phyloP scores from a whole-genome alignment of 2,888 invertebrate species.

The Blera fallax region DNA sequence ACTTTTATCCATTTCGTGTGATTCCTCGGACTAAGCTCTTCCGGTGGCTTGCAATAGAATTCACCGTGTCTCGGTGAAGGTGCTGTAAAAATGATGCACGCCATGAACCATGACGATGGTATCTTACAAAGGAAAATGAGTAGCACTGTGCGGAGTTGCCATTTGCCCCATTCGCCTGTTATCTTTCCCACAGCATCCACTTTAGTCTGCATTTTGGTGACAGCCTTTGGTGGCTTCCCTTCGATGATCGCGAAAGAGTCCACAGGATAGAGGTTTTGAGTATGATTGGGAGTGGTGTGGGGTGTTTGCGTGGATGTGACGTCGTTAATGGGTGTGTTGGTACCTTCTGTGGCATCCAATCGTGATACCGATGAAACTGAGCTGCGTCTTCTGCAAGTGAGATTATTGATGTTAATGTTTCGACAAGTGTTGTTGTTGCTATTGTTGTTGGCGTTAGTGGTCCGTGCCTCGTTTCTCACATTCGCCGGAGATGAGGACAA shows the following conservation, averaged over 20 bases:
- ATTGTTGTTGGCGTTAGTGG: slow-evolving; percentile 57
- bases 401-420: slow-evolving; percentile 36
- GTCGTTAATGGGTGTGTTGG: slow-evolving; percentile 38
- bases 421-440: slow-evolving; percentile 59
- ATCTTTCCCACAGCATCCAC: slow-evolving; percentile 81
- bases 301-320: slow-evolving; percentile 51
- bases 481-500: slow-evolving; percentile 66
- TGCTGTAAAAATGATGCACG: slow-evolving; percentile 82
- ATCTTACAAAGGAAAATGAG: slow-evolving; percentile 82
- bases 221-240: slow-evolving; percentile 76
- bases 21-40: slow-evolving; percentile 77
- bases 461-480: slow-evolving; percentile 68
- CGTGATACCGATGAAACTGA: slow-evolving; percentile 71
- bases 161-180: slow-evolving; percentile 82
- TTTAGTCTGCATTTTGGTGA: slow-evolving; percentile 79
- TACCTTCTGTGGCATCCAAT: slow-evolving; percentile 53
- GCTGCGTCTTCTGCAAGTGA: slow-evolving; percentile 75
- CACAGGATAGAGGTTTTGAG: slow-evolving; percentile 77
- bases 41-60: slow-evolving; percentile 82
- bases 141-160: slow-evolving; percentile 82
- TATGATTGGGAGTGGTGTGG: slow-evolving; percentile 72
- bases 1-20: slow-evolving; percentile 81
- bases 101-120: slow-evolving; percentile 83
- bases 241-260: slow-evolving; percentile 78
- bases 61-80: slow-evolving; percentile 81